These are phyloP conservation scores for Phrynocephalus versicolor DNA, from an alignment of 2,113 vertebrate species.

Conservation along the genomic window DNA sequence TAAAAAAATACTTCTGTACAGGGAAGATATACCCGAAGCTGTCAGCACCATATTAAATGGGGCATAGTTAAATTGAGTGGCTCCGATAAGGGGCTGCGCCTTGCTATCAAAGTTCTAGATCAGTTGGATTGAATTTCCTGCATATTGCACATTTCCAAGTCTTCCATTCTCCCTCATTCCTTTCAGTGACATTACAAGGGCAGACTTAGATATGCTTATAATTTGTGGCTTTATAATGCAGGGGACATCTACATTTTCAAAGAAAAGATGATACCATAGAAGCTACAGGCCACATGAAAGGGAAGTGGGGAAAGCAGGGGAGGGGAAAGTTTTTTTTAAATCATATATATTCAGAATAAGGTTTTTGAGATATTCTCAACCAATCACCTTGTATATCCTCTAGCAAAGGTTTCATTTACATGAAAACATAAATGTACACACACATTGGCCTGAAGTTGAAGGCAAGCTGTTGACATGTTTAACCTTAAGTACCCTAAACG, in stretches of 20 bases:
- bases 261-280: conserved; percentile 65
- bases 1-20: conserved; percentile 66
- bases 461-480: conserved; percentile 32
- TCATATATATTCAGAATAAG: conserved; percentile 53
- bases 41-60: conserved; percentile 84
- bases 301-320: neutral
- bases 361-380: conserved; percentile 37
- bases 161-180: conserved; percentile 68
- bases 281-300: conserved; percentile 22
- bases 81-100: conserved; percentile 84
- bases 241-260: conserved; percentile 71
- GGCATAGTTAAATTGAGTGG: conserved; percentile 85
- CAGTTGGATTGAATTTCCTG: conserved; percentile 90
- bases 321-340: conserved; percentile 42
- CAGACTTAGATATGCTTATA: conserved; percentile 78
- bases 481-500: conserved; percentile 29
- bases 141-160: conserved; percentile 82
- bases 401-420: conserved; percentile 40
- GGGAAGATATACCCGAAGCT: conserved; percentile 79
- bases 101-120: conserved; percentile 86
- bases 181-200: conserved; percentile 81
- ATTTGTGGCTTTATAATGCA: conserved; percentile 78
- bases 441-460: conserved; percentile 43
- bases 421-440: conserved; percentile 24
- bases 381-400: conserved; percentile 57